Evolutionary conservation across 2,113 vertebrate genomes (phyloP), one percentile per base, ranked within the genome.

Genomic region (Sander vitreus): DNA sequence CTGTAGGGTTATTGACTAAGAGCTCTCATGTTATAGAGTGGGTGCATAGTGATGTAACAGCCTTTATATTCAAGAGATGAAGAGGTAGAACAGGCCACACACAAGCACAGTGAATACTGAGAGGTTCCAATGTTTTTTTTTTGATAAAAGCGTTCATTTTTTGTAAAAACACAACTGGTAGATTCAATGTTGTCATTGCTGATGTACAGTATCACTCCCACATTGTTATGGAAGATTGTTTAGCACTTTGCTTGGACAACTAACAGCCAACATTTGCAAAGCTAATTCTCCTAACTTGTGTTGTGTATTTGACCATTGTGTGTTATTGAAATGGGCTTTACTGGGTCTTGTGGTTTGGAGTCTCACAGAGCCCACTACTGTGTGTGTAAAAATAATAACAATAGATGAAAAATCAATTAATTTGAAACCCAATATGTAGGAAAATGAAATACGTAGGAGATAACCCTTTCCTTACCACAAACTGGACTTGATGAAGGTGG

Each of bases 31-130:
- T 14, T 70, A 18, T 73, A 53, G n/a, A 75, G 69, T 76, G 73
- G 66, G 50, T 66, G 80, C 72, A 75, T 73, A 58, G 70, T 81
- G 70, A 86, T 88, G 64, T 85, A 85, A 88, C 50, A 76, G 25
- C 19, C 30, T 73, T 73, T 80, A 73, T 84, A 70, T 69, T 83
- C 68, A 85, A 33, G 53, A 85, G 70, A 83, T 89, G 85, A 83
- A 23, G 19, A 74, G 73, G 23, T 88, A 83, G 73, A 94, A 89
- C 82, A 90, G 90, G 73, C 80, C 90, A 1, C 81, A 86, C 33
- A 92, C 88, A 47, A 84, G 77, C 23, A 88, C 88, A 0, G 88
- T 85, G 81, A 92, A 89, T 84, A 84, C 0, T 21, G 21, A 67
- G 16, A 78, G 54, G 82, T 76, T 77, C 14, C 58, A 78, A 25